Evolutionary conservation across 2,113 vertebrate species (phyloP).

Genomic region (Lycaon pictus): DNA sequence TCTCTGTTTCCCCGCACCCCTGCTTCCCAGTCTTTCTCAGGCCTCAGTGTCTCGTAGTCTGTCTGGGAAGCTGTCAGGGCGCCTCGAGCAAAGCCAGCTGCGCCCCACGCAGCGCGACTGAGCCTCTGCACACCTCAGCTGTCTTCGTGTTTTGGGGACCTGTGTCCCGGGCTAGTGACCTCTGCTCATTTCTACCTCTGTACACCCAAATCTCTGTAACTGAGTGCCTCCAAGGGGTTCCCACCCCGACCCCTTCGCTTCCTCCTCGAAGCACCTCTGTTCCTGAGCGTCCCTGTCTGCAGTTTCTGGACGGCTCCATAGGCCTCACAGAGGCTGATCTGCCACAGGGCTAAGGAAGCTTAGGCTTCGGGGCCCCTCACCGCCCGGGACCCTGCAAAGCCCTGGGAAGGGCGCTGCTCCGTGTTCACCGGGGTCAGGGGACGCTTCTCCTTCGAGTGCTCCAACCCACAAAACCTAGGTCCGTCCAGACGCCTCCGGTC

Average conservation of each 20-base stretch:
- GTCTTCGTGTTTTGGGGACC: background rate
- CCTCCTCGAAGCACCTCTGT: background rate
- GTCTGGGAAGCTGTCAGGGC: background rate
- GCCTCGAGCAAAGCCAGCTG: background rate
- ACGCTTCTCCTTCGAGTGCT: conserved; percentile 26
- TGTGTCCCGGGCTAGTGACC: background rate
- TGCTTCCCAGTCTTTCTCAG: background rate
- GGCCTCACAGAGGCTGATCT: conserved; percentile 18
- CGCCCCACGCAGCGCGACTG: background rate
- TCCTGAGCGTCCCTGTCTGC: background rate
- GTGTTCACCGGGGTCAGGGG: background rate
- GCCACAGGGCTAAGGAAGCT: background rate
- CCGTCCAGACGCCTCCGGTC: background rate
- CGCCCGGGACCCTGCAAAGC: background rate
- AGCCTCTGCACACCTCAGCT: background rate
- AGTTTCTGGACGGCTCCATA: background rate
- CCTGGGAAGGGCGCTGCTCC: background rate
- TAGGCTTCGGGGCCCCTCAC: background rate
- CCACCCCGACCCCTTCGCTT: background rate
- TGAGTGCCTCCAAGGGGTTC: background rate
- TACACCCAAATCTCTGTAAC: background rate
- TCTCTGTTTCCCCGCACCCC: background rate
- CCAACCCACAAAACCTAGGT: background rate
- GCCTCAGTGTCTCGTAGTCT: background rate
- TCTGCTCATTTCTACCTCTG: background rate